A percentile compares a stretch with the other conserved stretches of the same genome.
Conservation (phyloP, 2,113 vertebrate species). For the Microcebus murinus region DNA sequence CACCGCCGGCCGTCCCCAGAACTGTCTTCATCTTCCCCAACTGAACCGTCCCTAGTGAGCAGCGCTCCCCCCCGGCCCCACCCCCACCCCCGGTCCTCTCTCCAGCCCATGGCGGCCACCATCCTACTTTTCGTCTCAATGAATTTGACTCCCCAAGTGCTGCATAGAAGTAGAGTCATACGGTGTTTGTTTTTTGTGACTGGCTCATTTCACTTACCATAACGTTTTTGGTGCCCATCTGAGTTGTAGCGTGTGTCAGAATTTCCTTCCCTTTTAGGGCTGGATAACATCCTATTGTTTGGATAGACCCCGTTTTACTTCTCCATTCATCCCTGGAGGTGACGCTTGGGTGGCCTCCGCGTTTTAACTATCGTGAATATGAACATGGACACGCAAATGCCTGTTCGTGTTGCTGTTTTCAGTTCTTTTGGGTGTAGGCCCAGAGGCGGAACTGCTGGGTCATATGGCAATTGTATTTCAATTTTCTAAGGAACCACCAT, state of each 20-base stretch:
- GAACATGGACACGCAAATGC: rapidly evolving
- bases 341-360: too few species aligned
- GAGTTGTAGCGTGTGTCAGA: background rate
- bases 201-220: background rate
- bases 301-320: background rate
- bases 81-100: background rate
- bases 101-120: background rate
- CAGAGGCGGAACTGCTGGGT: background rate
- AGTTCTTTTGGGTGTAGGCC: background rate
- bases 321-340: background rate
- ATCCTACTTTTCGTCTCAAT: background rate
- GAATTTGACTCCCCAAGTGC: background rate
- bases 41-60: background rate
- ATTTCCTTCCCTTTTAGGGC: background rate
- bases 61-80: background rate
- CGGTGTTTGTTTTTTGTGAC: background rate
- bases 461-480: background rate
- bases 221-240: background rate
- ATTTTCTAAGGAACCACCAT: background rate
- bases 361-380: background rate
- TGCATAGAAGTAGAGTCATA: too few species aligned
- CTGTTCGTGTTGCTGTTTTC: background rate
- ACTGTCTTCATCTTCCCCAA: background rate
- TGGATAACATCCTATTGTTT: background rate
- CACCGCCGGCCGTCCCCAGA: too few species aligned